Conservation (phyloP, 2,888 invertebrate species). For the Auanema freiburgensis region DNA sequence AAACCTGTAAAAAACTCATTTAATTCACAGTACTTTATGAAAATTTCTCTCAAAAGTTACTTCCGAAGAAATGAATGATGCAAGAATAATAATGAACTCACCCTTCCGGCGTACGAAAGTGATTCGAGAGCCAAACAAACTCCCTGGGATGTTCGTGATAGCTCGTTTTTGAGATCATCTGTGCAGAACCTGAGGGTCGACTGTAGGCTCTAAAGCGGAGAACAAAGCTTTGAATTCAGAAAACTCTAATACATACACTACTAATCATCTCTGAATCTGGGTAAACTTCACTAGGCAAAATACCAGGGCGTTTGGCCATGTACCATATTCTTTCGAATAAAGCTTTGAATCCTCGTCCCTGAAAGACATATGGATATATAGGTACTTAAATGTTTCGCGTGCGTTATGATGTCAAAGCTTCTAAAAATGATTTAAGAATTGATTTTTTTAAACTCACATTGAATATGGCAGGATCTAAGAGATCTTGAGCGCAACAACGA, state of each 20-base stretch:
- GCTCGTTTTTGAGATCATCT: conserved; percentile 40
- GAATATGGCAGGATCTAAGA: conserved; percentile 42
- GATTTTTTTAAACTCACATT: conserved; percentile 9
- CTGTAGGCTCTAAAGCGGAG: conserved; percentile 24
- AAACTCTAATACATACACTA: conserved; percentile 11
- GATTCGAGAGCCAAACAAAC: conserved; percentile 28
- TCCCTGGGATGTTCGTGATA: conserved; percentile 33
- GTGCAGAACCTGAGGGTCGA: conserved; percentile 34
- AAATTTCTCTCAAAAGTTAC: not conserved
- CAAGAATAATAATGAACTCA: not conserved
- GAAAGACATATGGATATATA: conserved; percentile 2
- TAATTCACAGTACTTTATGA: not conserved
- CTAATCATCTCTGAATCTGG: conserved; percentile 32
- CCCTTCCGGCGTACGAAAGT: conserved; percentile 16
- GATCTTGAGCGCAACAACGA: conserved; percentile 38
- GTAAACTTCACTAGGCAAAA: conserved; percentile 21
- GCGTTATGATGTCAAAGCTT: not conserved
- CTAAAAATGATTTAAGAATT: not conserved
- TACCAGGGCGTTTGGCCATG: conserved; percentile 23
- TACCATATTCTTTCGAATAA: conserved; percentile 29
- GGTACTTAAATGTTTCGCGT: not conserved
- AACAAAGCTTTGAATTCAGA: not conserved
- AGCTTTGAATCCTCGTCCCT: conserved; percentile 33
- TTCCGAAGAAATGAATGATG: too few species aligned
- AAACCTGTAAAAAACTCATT: conserved; percentile 20